Evolutionary conservation across 2,797 vertebrate genomes (phyloP).

Genomic region (Acanthurus lineatus): DNA sequence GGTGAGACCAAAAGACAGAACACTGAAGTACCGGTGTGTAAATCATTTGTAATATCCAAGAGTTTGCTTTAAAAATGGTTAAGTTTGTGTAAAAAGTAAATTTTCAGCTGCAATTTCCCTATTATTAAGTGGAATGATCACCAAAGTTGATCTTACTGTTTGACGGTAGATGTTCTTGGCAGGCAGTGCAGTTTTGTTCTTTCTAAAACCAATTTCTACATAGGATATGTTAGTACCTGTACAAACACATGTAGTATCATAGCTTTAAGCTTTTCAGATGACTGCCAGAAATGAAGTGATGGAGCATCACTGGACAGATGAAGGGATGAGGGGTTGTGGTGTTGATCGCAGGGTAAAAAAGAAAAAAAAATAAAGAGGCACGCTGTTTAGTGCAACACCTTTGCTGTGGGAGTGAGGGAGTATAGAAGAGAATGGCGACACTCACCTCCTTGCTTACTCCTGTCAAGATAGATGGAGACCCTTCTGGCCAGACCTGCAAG

Average conservation of each 20-base stretch:
- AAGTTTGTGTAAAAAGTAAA: no score
- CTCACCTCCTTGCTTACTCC: slow-evolving; percentile 96
- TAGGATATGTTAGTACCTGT: not conserved
- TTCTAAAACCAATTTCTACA: not conserved
- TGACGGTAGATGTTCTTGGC: no score
- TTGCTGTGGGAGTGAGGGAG: slow-evolving; percentile 40
- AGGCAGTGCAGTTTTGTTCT: no score
- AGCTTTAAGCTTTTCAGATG: not conserved
- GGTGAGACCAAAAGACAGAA: no score
- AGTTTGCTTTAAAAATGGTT: no score
- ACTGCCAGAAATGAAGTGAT: slow-evolving; percentile 24
- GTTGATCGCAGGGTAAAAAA: slow-evolving; percentile 11
- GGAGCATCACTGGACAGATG: slow-evolving; percentile 35
- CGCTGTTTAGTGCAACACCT: slow-evolving; percentile 41
- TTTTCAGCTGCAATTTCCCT: no score
- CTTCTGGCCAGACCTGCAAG: slow-evolving; percentile 93
- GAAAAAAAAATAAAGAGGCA: slow-evolving; percentile 19
- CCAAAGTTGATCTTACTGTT: no score
- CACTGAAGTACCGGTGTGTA: no score
- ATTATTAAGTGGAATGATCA: no score
- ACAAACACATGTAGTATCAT: not conserved
- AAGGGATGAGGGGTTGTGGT: slow-evolving; percentile 7
- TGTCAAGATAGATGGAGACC: slow-evolving; percentile 96
- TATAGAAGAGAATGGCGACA: slow-evolving; percentile 76
- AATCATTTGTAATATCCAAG: no score